These are phyloP conservation scores for Acromyrmex charruanus DNA, from an alignment of 1,140 invertebrate genomes.

Conservation along the genomic window DNA sequence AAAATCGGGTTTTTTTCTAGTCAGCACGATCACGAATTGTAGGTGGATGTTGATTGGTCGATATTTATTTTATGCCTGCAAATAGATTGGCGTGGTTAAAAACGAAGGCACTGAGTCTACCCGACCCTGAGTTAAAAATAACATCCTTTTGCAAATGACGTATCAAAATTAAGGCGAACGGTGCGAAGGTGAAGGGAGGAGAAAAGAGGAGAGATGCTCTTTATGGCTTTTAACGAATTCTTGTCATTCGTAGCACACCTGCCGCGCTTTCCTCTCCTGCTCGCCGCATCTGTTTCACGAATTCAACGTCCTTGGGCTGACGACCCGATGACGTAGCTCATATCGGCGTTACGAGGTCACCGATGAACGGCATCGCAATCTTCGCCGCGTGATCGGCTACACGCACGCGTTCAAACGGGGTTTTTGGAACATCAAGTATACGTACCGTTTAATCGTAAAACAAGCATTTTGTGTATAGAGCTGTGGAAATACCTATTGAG, in stretches of 20 bases:
- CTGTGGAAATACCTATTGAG: not conserved
- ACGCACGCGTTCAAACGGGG: constrained; percentile 39
- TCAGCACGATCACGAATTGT: not conserved
- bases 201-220: not conserved
- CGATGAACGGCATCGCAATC: constrained; percentile 61
- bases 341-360: constrained; percentile 60
- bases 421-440: constrained; percentile 53
- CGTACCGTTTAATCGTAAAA: constrained; percentile 31
- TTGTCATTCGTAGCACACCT: constrained; percentile 32
- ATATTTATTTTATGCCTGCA: constrained; percentile 22
- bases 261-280: constrained; percentile 12
- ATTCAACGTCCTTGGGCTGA: constrained; percentile 62
- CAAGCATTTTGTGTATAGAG: constrained; percentile 11
- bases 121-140: constrained; percentile 44
- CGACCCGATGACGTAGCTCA: constrained; percentile 50
- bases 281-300: constrained; percentile 43
- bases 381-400: constrained; percentile 43
- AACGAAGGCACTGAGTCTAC: constrained; percentile 12
- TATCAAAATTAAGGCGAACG: constrained; percentile 1
- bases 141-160: constrained; percentile 18
- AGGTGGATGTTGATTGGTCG: not conserved
- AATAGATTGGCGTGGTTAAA: constrained; percentile 49
- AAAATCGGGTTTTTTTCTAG: constrained; percentile 24
- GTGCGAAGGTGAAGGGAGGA: not conserved
- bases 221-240: constrained; percentile 13